Percentiles rank a stretch among this genome's conserved stretches.
These are phyloP conservation scores for Eidolon dupreanum DNA, from an alignment of 2,797 vertebrate species.

Conservation along the genomic window DNA sequence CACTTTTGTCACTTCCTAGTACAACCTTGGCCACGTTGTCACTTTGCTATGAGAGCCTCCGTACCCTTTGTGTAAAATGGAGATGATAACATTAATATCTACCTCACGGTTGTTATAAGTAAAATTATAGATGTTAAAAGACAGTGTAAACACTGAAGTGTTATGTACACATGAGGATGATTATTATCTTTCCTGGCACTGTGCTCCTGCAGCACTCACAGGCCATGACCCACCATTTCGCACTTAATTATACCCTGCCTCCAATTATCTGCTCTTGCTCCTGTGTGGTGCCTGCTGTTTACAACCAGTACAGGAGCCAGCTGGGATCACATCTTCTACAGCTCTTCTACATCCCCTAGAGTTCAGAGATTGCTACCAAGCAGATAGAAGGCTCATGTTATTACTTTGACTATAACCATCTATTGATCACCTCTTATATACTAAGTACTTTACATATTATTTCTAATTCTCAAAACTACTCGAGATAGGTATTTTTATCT, in stretches of 20 bases:
- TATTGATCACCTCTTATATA: background rate
- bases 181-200: background rate
- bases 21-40: background rate
- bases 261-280: background rate
- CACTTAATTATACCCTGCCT: background rate
- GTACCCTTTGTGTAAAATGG: background rate
- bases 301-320: background rate
- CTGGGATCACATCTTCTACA: background rate
- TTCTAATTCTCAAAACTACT: constrained; percentile 35
- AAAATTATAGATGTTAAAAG: constrained; percentile 35
- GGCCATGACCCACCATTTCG: background rate
- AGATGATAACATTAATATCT: background rate
- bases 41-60: background rate
- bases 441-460: background rate
- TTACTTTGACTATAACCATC: background rate
- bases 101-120: background rate
- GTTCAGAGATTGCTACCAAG: background rate
- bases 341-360: background rate
- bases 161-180: background rate
- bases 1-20: background rate
- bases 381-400: background rate
- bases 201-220: background rate
- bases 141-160: background rate
- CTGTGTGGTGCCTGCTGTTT: background rate
- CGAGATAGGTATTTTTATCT: background rate